Evolutionary conservation across 2,888 invertebrate species (phyloP), one percentile per base, ranked within the genome.

Genomic region (Melolontha melolontha): DNA sequence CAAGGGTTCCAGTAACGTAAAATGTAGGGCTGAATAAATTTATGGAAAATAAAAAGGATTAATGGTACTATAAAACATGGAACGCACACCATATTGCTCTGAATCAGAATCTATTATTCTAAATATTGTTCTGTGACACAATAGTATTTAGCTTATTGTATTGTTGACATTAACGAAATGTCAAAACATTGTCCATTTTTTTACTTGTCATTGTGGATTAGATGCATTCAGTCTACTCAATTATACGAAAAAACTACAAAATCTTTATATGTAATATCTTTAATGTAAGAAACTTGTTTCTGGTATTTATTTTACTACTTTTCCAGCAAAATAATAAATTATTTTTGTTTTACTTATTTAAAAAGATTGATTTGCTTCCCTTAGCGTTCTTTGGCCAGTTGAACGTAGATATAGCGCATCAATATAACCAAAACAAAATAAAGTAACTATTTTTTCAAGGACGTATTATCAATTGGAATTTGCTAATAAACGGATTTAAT

Each of bases 51-150:
- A 77, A 91, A 92, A 11, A 96, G 85, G 50, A 95, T 84, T 69
- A 94, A 83, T 1, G 95, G 95, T 79, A 95, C 90, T 71, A 94
- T 89, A 76, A 95, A 91, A 81, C 95, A 96, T 16, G 95, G 94
- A 68, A 95, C 87, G 79, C 95, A 95, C 39, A 68, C 64, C 64
- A 65, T 65, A 51, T 40, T 8, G 47, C 2, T 12, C 16, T 29
- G 7, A 22, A 49, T 2, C 5, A 49, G 22, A 2, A 49, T n/a
- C 2, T 49, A 10, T 44, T 44, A 44, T 6, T n/a, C n/a, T 22
- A 49, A 49, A 22, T 47, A 47, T 42, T 6, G 22, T 22, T 22
- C 22, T 22, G 4, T 22, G 22, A 22, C 22, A 22, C 22, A 22
- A 22, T 22, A 47, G 6, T 47, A 16, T 16, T 49, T 11, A 49